Conservation (phyloP, 2,797 vertebrate genomes). For the Acanthiza pusilla region DNA sequence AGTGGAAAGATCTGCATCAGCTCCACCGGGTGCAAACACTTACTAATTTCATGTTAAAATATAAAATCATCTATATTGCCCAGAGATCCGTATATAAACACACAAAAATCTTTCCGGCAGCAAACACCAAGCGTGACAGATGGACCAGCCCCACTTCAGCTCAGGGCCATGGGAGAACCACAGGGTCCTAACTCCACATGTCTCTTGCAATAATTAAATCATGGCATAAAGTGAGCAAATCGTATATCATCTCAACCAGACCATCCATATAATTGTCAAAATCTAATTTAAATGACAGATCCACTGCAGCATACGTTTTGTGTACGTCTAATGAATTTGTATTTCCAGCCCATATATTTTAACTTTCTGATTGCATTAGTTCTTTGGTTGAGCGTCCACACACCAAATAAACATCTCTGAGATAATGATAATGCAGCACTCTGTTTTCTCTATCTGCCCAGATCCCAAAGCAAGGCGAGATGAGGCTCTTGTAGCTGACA, state of each 20-base stretch:
- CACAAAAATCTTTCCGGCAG: background rate
- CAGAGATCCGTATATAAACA: fast-evolving
- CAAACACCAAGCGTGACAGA: background rate
- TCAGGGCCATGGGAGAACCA: background rate
- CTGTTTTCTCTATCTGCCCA: background rate
- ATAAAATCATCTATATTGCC: background rate
- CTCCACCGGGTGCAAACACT: background rate
- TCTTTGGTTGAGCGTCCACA: constrained; percentile 35
- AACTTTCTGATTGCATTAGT: constrained; percentile 53
- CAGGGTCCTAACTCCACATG: background rate
- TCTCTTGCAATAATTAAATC: constrained; percentile 57
- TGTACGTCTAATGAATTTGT: constrained; percentile 65
- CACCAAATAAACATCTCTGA: constrained; percentile 42
- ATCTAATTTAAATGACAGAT: constrained; percentile 53
- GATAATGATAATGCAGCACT: constrained; percentile 42
- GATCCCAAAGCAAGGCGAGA: background rate
- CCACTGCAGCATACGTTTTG: constrained; percentile 24
- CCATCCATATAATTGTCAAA: constrained; percentile 65
- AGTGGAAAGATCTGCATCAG: background rate
- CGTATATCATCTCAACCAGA: constrained; percentile 67
- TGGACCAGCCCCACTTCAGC: background rate
- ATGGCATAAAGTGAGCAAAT: constrained; percentile 30
- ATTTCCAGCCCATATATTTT: constrained; percentile 62
- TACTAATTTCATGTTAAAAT: background rate
- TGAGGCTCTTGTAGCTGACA: background rate